Evolutionary conservation across 1,140 invertebrate genomes (phyloP), one percentile per base, ranked within the genome.

Genomic region (Rhopalosiphum maidis): DNA sequence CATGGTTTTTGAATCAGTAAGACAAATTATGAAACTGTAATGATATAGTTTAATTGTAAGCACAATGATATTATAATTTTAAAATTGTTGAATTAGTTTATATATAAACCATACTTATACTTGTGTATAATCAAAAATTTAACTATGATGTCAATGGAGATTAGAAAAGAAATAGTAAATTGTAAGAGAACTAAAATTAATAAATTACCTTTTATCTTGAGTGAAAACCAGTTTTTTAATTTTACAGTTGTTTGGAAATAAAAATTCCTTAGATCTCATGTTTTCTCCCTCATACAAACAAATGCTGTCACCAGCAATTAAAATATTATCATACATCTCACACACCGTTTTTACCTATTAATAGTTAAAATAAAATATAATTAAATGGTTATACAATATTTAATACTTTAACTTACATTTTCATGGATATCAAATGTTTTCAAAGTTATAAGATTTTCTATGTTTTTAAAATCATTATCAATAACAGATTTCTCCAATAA

Each of bases 151-250:
- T 77, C n/a, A 35, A 77, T 77, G 6, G 15, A 77, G 11, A n/a
- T 18, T n/a, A 5, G 11, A 68, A 11, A 68, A 30, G 3, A 30
- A 77, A 77, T 77, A 18, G n/a, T 77, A 77, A 60, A 87, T n/a
- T 87, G 5, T 35, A 88, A 35, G 51, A 22, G 0, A 2, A 88
- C 0, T n/a, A 51, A 3, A 86, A 23, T 51, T 9, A 88, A 88
- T 41, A n/a, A 22, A 60, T 54, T 18, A 89, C 93, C 90, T 93
- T 88, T 86, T 91, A 87, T 94, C 60, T 55, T 94, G 55, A 60
- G 83, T 88, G 7, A 94, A 92, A 46, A 88, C 43, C 6, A 93
- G 11, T 92, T 94, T 94, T 93, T 94, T 94, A 54, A 94, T 86
- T 88, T 94, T 94, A 92, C 25, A 93, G n/a, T 68, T 82, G 35